phyloP scores from a whole-genome alignment of 2,888 invertebrate genomes.

The Pasiphila rectangulata region DNA sequence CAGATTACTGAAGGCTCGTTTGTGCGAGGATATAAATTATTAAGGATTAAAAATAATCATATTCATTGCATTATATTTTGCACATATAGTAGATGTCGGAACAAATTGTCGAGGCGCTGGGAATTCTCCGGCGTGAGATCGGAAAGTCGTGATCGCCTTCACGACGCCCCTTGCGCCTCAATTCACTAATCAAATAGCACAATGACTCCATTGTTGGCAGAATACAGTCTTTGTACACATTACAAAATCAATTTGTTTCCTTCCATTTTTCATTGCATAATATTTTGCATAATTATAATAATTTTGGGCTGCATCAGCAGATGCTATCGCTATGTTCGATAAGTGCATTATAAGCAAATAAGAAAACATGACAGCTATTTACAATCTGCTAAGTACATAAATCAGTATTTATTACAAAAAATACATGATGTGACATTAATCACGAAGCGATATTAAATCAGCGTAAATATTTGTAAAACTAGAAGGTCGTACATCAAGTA shows the following conservation, averaged over 20 bases:
- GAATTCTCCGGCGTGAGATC: slow-evolving; percentile 61
- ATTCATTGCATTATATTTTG: slow-evolving; percentile 49
- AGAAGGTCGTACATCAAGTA: slow-evolving; percentile 49
- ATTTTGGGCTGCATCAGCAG: background rate
- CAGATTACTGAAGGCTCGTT: slow-evolving; percentile 27
- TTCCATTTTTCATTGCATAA: slow-evolving; percentile 26
- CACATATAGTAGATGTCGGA: slow-evolving; percentile 44
- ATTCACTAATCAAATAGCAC: slow-evolving; percentile 66
- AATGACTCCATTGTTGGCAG: slow-evolving; percentile 65
- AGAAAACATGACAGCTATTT: too few species aligned
- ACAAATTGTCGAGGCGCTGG: slow-evolving; percentile 60
- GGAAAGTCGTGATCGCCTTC: slow-evolving; percentile 67
- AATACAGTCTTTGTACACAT: slow-evolving; percentile 53
- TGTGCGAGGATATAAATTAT: slow-evolving; percentile 21
- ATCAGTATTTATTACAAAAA: background rate
- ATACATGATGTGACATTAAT: background rate
- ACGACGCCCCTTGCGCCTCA: slow-evolving; percentile 60
- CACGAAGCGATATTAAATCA: slow-evolving; percentile 34
- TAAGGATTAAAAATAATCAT: too few species aligned
- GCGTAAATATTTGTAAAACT: slow-evolving; percentile 34
- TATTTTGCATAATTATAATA: background rate
- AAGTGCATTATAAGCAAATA: background rate
- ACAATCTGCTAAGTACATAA: too few species aligned
- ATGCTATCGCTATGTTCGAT: background rate
- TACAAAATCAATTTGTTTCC: slow-evolving; percentile 48